A percentile compares a stretch with the other conserved stretches of the same genome.
Evolutionary conservation across 2,888 invertebrate species (phyloP).

Genomic region (Leptinotarsa tumamoca): DNA sequence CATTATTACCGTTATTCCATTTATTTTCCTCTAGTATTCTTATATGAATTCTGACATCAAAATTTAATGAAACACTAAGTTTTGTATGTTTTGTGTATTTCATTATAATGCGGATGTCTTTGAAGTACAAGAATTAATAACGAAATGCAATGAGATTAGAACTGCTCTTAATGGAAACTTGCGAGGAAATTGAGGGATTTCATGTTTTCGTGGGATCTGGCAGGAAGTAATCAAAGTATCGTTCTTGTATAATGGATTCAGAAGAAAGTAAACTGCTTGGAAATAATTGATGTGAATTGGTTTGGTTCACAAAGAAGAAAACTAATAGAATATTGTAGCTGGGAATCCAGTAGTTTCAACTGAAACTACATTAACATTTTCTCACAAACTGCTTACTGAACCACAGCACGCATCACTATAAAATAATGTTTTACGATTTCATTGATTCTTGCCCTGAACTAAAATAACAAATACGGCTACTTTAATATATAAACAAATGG

Average conservation of each 20-base stretch:
- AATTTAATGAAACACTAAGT: neutral
- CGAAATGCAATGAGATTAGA: slow-evolving; percentile 20
- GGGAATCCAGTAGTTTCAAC: neutral
- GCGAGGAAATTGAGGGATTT: slow-evolving; percentile 32
- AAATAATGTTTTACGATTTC: too few species aligned
- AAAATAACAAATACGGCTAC: too few species aligned
- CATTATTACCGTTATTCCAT: neutral
- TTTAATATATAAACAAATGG: too few species aligned
- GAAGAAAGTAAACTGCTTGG: neutral
- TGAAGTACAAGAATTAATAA: slow-evolving; percentile 1
- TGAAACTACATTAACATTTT: too few species aligned
- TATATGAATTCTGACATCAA: neutral
- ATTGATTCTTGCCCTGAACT: too few species aligned
- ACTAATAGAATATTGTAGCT: neutral
- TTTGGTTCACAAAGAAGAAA: neutral
- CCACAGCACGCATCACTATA: too few species aligned
- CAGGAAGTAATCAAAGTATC: neutral
- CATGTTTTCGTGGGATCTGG: slow-evolving; percentile 27
- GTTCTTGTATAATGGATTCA: neutral
- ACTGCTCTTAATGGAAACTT: slow-evolving; percentile 29
- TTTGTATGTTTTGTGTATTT: slow-evolving; percentile 3
- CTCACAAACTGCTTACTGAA: too few species aligned
- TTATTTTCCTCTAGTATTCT: neutral
- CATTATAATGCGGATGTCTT: neutral
- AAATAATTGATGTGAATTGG: neutral